Conservation (phyloP, 2,113 vertebrate genomes). For the Xenopus borealis region DNA sequence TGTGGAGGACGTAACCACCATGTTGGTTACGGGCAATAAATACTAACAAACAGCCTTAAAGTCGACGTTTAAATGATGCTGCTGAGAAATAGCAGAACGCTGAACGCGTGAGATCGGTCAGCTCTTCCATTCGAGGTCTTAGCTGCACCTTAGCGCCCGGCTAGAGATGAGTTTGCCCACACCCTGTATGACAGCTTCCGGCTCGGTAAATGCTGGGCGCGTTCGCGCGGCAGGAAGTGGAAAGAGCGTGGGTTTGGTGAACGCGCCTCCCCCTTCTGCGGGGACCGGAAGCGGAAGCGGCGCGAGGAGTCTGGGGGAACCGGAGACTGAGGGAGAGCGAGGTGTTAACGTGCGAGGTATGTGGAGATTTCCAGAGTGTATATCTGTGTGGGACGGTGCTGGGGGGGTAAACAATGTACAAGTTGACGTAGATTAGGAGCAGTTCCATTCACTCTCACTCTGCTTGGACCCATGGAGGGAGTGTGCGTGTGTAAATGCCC, state of each 20-base stretch:
- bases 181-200: background rate
- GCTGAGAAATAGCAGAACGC: too few relatives aligned
- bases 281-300: slow-evolving; percentile 50
- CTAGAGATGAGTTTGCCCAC: background rate
- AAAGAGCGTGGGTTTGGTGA: background rate
- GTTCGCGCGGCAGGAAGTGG: slow-evolving; percentile 14
- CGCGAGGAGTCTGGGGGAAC: slow-evolving; percentile 37
- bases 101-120: too few relatives aligned
- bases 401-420: too few relatives aligned
- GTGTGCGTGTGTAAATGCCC: too few relatives aligned
- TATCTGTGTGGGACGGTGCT: too few relatives aligned
- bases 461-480: too few relatives aligned
- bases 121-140: too few relatives aligned
- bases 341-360: slow-evolving; percentile 41
- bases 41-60: too few relatives aligned
- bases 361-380: background rate
- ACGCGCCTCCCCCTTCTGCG: background rate
- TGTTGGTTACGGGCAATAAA: slow-evolving; percentile 11
- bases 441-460: too few relatives aligned
- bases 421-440: too few relatives aligned
- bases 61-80: too few relatives aligned
- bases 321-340: slow-evolving; percentile 30
- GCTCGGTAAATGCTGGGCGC: background rate
- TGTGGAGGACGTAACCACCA: background rate
- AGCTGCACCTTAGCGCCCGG: too few relatives aligned